These are phyloP conservation scores for Forficula auricularia DNA, from an alignment of 1,140 invertebrate species.

Conservation along the genomic window DNA sequence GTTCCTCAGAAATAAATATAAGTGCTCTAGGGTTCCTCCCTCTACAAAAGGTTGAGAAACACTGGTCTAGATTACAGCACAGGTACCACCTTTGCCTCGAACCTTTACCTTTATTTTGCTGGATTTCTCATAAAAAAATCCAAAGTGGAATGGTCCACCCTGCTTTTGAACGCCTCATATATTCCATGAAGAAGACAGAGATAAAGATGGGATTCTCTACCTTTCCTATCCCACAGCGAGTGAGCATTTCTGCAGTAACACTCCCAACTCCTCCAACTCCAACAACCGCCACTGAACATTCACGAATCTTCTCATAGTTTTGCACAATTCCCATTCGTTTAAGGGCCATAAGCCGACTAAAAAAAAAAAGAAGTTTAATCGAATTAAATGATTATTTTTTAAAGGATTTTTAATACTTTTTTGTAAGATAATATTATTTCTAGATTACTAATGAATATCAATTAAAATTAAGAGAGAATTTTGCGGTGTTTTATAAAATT, in stretches of 20 bases:
- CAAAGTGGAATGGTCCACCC: too few relatives aligned
- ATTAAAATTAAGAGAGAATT: conserved; percentile 6
- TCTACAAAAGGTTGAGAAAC: too few relatives aligned
- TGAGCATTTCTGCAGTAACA: conserved; percentile 98
- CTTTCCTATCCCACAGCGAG: conserved; percentile 94
- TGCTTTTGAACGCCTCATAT: too few relatives aligned
- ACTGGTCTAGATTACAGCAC: too few relatives aligned
- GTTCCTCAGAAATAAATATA: too few relatives aligned
- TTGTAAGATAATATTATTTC: conserved; percentile 1
- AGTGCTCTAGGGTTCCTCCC: too few relatives aligned
- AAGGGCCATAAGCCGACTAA: conserved; percentile 90
- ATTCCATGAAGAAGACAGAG: too few relatives aligned
- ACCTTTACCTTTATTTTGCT: too few relatives aligned
- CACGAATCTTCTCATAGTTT: conserved; percentile 91
- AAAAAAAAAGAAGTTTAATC: conserved; percentile 17
- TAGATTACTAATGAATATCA: conserved; percentile 1
- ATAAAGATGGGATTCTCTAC: too few relatives aligned
- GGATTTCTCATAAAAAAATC: too few relatives aligned
- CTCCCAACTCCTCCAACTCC: conserved; percentile 98
- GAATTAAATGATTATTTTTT: neutral
- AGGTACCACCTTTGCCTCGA: too few relatives aligned
- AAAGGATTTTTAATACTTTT: neutral
- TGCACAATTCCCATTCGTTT: conserved; percentile 98
- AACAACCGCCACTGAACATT: conserved; percentile 80
- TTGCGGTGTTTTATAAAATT: neutral